Evolutionary conservation across 1,140 invertebrate species (phyloP).

Genomic region (Lepidurus arcticus): DNA sequence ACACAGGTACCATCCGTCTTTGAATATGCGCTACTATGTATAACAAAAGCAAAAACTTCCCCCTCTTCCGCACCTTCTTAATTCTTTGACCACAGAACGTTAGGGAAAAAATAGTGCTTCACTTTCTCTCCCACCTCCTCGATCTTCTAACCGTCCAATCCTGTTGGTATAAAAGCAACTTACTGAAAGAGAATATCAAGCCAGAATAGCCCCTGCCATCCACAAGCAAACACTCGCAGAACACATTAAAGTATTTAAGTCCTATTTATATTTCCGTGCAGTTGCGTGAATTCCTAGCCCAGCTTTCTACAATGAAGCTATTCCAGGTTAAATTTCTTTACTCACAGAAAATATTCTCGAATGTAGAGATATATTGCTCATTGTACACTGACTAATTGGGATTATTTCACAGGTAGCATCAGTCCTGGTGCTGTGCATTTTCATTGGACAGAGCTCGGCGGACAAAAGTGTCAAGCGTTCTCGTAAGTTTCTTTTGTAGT

Average conservation of each 20-base stretch:
- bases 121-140: background rate
- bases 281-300: background rate
- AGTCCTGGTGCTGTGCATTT: background rate
- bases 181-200: background rate
- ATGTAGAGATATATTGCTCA: too few relatives aligned
- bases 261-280: background rate
- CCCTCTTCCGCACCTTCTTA: background rate
- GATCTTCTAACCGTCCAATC: background rate
- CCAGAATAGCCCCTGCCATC: background rate
- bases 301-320: background rate
- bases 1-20: background rate
- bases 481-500: slow-evolving; percentile 23
- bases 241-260: background rate
- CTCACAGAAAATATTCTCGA: too few relatives aligned
- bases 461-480: background rate
- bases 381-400: too few relatives aligned
- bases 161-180: background rate
- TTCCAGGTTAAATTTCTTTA: background rate
- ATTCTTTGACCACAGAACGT: slow-evolving; percentile 2
- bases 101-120: background rate
- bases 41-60: background rate
- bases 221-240: background rate
- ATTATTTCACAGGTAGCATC: background rate
- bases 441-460: background rate
- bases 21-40: background rate